phyloP scores from a whole-genome alignment of 1,140 invertebrate genomes.

The Scaptomyza montana region DNA sequence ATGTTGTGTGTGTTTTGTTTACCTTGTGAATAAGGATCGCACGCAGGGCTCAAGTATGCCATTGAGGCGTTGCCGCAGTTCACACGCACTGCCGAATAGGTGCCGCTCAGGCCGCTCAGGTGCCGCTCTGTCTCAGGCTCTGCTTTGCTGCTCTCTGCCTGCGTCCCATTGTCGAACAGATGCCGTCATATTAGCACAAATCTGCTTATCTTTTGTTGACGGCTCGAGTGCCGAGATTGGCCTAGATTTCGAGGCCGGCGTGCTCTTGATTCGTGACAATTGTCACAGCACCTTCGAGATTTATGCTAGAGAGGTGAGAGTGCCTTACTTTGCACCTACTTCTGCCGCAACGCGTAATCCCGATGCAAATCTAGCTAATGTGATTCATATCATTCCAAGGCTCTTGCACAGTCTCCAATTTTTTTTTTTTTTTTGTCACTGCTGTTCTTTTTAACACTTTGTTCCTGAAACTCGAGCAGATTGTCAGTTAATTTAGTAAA shows the following conservation, averaged over 20 bases:
- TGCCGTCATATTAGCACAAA: conserved; percentile 81
- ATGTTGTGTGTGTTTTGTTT: conserved; percentile 40
- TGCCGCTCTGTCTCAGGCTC: conserved; percentile 26
- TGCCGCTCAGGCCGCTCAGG: conserved; percentile 10
- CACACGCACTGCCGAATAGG: conserved; percentile 56
- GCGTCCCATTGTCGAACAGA: conserved; percentile 60
- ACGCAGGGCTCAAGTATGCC: conserved; percentile 24
- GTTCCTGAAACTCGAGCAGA: conserved; percentile 57
- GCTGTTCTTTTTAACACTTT: conserved; percentile 70
- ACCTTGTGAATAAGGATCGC: conserved; percentile 43
- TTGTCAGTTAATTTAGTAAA: conserved; percentile 54
- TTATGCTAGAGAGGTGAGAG: conserved; percentile 42
- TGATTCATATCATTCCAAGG: conserved; percentile 61
- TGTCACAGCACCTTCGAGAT: conserved; percentile 53
- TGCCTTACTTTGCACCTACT: conserved; percentile 23
- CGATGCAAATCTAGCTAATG: conserved; percentile 76
- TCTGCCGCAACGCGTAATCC: conserved; percentile 61
- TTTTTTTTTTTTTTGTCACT: conserved; percentile 13
- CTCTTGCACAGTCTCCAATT: background rate
- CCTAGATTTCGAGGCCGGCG: conserved; percentile 23
- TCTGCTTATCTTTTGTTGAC: conserved; percentile 74
- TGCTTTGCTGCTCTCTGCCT: background rate
- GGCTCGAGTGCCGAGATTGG: conserved; percentile 64
- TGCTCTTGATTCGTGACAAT: conserved; percentile 70
- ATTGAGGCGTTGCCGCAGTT: conserved; percentile 65